Conservation (phyloP, 2,113 vertebrate genomes). For the Perca schrenkii region DNA sequence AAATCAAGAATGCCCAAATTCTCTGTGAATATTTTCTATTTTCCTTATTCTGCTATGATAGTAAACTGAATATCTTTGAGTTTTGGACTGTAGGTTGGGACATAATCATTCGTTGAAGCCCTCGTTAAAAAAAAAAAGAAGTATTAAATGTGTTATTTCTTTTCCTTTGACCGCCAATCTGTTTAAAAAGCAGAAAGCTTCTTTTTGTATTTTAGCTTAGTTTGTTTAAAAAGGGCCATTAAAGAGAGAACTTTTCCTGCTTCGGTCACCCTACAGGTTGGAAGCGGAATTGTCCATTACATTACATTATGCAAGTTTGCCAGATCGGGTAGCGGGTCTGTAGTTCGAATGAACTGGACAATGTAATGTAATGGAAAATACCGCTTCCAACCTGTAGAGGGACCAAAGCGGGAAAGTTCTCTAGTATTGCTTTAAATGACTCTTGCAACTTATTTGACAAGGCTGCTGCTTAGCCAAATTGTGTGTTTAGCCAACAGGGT, state of each 20-base stretch:
- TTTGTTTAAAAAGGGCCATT: not conserved
- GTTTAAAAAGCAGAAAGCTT: not conserved
- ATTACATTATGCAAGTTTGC: too few relatives aligned
- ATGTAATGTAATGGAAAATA: too few relatives aligned
- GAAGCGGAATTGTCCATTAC: too few relatives aligned
- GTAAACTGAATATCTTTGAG: not conserved
- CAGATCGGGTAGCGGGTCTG: too few relatives aligned
- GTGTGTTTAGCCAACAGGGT: not conserved
- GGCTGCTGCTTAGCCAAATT: not conserved
- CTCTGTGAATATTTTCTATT: not conserved
- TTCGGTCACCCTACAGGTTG: too few relatives aligned
- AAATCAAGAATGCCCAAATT: not conserved
- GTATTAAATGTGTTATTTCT: not conserved
- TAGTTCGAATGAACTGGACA: too few relatives aligned
- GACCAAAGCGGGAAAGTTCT: too few relatives aligned
- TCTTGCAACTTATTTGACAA: too few relatives aligned
- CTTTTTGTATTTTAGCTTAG: not conserved
- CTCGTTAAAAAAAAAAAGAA: not conserved
- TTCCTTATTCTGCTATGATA: not conserved
- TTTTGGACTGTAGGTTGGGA: not conserved
- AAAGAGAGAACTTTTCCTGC: not conserved
- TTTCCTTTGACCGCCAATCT: not conserved
- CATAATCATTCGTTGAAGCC: not conserved
- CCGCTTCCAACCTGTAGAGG: too few relatives aligned
- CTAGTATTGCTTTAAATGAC: too few relatives aligned